phyloP scores from a whole-genome alignment of 2,113 vertebrate species.

The Loxodonta africana region DNA sequence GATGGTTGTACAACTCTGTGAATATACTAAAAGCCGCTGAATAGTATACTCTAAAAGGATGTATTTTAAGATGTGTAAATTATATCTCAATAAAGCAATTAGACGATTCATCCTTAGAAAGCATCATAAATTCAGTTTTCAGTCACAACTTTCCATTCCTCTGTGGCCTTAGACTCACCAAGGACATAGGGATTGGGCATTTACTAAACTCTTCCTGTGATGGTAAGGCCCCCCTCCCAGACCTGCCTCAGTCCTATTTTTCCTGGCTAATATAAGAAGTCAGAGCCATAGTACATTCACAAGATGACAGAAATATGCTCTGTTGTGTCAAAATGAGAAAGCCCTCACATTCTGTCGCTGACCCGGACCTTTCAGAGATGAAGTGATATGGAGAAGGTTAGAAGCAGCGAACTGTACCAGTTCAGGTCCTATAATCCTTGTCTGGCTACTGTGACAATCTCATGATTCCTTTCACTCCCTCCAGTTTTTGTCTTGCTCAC shows the following conservation, averaged over 20 bases:
- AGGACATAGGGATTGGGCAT: background rate
- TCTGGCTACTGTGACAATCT: background rate
- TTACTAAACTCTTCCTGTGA: background rate
- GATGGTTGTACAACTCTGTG: conserved; percentile 34
- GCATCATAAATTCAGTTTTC: background rate
- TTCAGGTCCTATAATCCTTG: background rate
- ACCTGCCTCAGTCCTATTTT: background rate
- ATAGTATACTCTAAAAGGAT: background rate
- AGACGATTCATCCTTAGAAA: conserved; percentile 21
- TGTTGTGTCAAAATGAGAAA: background rate
- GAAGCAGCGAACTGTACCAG: background rate
- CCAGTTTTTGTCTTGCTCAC: background rate
- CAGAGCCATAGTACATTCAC: conserved; percentile 20
- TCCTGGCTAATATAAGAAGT: conserved; percentile 25
- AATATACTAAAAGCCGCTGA: conserved; percentile 39
- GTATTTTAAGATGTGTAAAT: background rate
- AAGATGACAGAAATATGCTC: background rate
- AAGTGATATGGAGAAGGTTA: background rate
- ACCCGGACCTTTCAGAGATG: background rate
- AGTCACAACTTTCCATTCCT: background rate
- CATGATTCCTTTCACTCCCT: background rate
- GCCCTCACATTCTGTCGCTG: background rate
- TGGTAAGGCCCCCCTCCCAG: background rate
- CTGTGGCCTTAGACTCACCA: background rate
- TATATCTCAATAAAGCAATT: conserved; percentile 48